Conservation (phyloP, 1,140 invertebrate genomes). For the Scylla paramamosain region DNA sequence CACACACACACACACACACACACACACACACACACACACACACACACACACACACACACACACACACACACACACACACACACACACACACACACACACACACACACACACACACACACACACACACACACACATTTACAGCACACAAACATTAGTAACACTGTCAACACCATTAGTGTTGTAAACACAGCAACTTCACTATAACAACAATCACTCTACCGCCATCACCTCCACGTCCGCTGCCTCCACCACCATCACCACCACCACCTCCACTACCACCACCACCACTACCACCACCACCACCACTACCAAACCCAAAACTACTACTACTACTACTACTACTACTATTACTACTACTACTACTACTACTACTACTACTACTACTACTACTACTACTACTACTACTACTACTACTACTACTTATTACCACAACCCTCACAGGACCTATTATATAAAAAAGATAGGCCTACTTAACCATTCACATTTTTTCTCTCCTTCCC, state of each 20-base stretch:
- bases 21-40: too few species aligned
- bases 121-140: not conserved
- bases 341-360: conserved; percentile 45
- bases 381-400: conserved; percentile 11
- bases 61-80: not conserved
- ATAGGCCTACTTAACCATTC: not conserved
- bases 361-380: conserved; percentile 32
- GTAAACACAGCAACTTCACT: not conserved
- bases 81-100: too few species aligned
- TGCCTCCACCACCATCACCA: too few species aligned
- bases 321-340: not conserved
- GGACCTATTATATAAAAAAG: not conserved
- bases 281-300: too few species aligned
- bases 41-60: too few species aligned
- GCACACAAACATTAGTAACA: not conserved
- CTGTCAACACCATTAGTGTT: conserved; percentile 7
- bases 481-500: not conserved
- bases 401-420: not conserved
- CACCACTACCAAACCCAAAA: too few species aligned
- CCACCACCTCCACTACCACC: too few species aligned
- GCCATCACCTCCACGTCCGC: not conserved
- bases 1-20: too few species aligned
- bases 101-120: not conserved
- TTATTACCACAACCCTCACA: not conserved
- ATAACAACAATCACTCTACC: not conserved